A percentile compares a stretch with the other conserved stretches of the same genome.
Conservation (phyloP, 2,797 vertebrate species). For the Myripristis jacobus region DNA sequence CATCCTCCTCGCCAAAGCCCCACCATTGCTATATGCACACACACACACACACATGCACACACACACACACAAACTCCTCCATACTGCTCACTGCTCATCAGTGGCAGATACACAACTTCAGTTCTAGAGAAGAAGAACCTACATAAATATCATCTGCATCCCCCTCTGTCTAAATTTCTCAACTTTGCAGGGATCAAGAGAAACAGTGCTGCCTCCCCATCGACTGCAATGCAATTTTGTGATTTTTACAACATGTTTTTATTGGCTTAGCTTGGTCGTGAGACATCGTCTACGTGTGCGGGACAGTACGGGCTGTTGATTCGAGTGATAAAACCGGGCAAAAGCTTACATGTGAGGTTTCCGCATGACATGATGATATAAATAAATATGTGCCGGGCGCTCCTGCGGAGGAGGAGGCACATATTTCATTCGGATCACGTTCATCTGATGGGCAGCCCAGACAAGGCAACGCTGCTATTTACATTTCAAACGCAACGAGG, state of each 20-base stretch:
- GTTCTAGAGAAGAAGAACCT: neutral
- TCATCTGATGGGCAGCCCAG: slow-evolving; percentile 35
- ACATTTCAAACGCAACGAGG: slow-evolving; percentile 26
- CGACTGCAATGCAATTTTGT: slow-evolving; percentile 7
- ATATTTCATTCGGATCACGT: slow-evolving; percentile 38
- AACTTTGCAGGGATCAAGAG: neutral
- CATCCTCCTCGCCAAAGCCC: neutral
- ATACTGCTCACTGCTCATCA: neutral
- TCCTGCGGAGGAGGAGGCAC: neutral
- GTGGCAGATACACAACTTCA: neutral
- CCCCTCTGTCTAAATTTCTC: neutral
- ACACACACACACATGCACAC: neutral
- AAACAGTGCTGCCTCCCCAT: neutral
- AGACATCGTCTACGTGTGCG: slow-evolving; percentile 9
- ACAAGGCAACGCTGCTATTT: slow-evolving; percentile 29
- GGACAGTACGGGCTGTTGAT: slow-evolving; percentile 39
- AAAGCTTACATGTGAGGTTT: slow-evolving; percentile 12
- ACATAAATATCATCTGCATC: neutral
- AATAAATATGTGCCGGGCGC: slow-evolving; percentile 32
- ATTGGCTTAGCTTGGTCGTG: neutral
- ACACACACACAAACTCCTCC: neutral
- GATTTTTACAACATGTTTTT: neutral
- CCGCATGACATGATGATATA: slow-evolving; percentile 11
- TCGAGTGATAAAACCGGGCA: neutral
- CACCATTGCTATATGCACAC: neutral